Evolutionary conservation across 2,113 vertebrate genomes (phyloP), one percentile per base, ranked within the genome.

Genomic region (Macrotis lagotis): DNA sequence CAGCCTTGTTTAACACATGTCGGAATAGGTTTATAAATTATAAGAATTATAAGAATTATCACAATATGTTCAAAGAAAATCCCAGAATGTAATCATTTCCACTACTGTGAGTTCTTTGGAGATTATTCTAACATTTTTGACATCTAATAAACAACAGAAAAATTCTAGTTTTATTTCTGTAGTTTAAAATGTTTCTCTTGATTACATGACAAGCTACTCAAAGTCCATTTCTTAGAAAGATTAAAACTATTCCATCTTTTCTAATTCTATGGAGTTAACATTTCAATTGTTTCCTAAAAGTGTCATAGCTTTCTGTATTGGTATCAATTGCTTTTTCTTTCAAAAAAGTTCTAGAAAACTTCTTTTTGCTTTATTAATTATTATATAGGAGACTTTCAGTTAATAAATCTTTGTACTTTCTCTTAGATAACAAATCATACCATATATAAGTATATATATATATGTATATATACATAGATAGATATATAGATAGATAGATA

Each of bases 321-420:
- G 90, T 89, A 95, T 83, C 92, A 96, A 96, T 95, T 94, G 96
- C 94, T 96, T 97, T 93, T 96, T 93, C 91, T 96, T 94, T 97
- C 96, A 94, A 93, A 97, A 97, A 97, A 95, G 92, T 96, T 94
- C 91, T 93, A 93, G 59, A 94, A 93, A 96, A 55, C 96, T 96
- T 96, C 96, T 98, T 97, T 98, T 96, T 96, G 96, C 94, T 97
- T 93, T 97, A 97, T 96, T 96, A 96, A 97, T 96, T 97, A 97
- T 94, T 95, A 95, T 89, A 97, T 93, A 51, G 96, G 95, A 98
- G 95, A 97, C 93, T 96, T 93, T 97, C 93, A 97, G 95, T 97
- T 93, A 96, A 95, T 95, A 95, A 47, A 7, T 96, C 91, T 96
- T 96, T 96, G 96, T 94, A 97, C 93, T 97, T 98, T 97, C 97